Evolutionary conservation across 2,888 invertebrate genomes (phyloP), one percentile per base, ranked within the genome.

Genomic region (Thera britannica): DNA sequence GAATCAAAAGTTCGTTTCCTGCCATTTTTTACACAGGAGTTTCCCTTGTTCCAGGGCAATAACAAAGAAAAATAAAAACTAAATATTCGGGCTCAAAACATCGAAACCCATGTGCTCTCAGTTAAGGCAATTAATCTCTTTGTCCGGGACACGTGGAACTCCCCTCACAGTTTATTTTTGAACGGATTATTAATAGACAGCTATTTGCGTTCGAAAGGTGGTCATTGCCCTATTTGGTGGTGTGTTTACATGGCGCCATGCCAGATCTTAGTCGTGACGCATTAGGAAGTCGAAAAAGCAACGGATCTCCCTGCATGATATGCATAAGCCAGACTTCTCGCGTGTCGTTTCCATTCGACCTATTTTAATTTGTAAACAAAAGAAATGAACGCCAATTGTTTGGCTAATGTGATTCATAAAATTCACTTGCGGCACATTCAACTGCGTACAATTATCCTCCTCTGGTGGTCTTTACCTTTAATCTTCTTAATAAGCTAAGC

Each of bases 181-280:
- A 84, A 83, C 77, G 72, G 74, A 80, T 79, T 92, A 92, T 89
- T 88, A 87, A 86, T 92, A 92, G 90, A 88, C 78, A 79, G 80
- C 90, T 92, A 92, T 92, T 92, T 92, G 82, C 81, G 88, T 90
- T 83, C 73, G 76, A 73, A 81, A 77, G 81, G 79, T 91, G 92
- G 91, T 92, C 92, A 88, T 90, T 92, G 91, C 92, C 92, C 93
- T 90, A 91, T 90, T 91, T 92, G 92, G 92, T 88, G 81, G 79
- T 86, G 80, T 90, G 90, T 92, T 90, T 92, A 90, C 89, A 85
- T 91, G 90, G 90, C 90, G 83, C 79, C 74, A 65, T 83, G 90
- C 89, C 89, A 90, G 84, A 77, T 73, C 67, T 75, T 76, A 72
- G 70, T 52, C 52, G 52, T 83, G 81, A 82, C 80, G 80, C 75